Conservation (phyloP, 2,113 vertebrate species). For the Sterrhoptilus dennistouni region DNA sequence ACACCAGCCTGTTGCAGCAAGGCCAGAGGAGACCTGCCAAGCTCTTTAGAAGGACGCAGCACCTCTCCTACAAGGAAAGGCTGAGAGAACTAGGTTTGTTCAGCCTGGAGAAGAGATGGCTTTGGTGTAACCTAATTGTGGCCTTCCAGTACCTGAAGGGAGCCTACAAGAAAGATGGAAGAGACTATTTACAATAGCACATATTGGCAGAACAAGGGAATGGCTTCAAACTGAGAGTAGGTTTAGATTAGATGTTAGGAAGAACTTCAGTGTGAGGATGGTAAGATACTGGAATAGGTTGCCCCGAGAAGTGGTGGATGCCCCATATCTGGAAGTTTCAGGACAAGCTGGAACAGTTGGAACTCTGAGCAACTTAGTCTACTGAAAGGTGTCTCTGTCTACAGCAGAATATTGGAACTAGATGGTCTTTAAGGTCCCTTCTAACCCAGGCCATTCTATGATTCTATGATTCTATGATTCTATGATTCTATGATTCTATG, state of each 20-base stretch:
- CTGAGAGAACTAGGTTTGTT: not conserved
- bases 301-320: not conserved
- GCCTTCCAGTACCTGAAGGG: not conserved
- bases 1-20: not conserved
- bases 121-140: not conserved
- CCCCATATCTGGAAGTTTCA: not conserved
- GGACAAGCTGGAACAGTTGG: not conserved
- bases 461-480: too few species aligned
- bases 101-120: not conserved
- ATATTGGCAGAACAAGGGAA: too few species aligned
- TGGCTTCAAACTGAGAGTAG: not conserved
- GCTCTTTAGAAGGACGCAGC: not conserved
- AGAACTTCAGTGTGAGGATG: not conserved
- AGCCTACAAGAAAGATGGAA: not conserved
- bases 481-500: too few species aligned
- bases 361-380: not conserved
- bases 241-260: not conserved
- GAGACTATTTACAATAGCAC: not conserved
- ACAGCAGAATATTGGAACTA: not conserved
- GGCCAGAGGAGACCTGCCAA: not conserved
- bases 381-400: not conserved
- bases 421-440: not conserved
- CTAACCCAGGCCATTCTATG: not conserved
- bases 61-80: rapidly evolving
- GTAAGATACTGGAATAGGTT: not conserved